Evolutionary conservation across 2,888 invertebrate species (phyloP), one percentile per base, ranked within the genome.

Genomic region (Hirtodrosophila cameraria): DNA sequence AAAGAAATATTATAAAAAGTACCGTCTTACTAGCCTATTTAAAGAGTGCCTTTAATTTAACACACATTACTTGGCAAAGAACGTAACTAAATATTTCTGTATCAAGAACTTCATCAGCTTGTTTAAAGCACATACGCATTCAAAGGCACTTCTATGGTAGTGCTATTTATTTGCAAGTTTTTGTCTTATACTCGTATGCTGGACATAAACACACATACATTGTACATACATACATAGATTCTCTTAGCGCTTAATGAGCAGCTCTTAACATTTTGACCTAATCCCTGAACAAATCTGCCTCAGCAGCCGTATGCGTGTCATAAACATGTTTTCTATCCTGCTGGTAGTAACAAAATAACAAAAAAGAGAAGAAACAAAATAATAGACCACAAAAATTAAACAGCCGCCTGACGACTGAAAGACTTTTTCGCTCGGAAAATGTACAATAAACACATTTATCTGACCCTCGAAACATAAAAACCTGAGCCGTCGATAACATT

Each of bases 361-460:
- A n/a, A n/a, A n/a, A 52, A 41, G 25, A 31, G 16, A 12, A 28
- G 41, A 48, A 31, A 48, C 50, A 43, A 53, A 55, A 68, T 52
- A 72, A 59, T 20, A 36, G 74, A 70, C 84, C 78, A 66, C 79
- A 80, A 81, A 83, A 80, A 80, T 80, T 86, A 80, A 83, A 80
- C 69, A 76, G 58, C 60, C 64, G 46, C 13, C 57, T 50, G 53
- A 57, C 57, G 58, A 65, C 65, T 69, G 60, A 23, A 3, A 23
- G 23, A 23, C 23, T 23, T 23, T 23, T 5, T 20, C 18, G 18
- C 45, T 52, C 59, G 53, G 33, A 80, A 86, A 79, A 76, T 77
- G 75, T 70, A 61, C 86, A 67, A 80, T 81, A 80, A 80, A 80
- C 80, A 84, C 80, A 83, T 83, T 83, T 86, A 86, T 80, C 86